Evolutionary conservation across 2,888 invertebrate species (phyloP).

Genomic region (Pyralis farinalis): DNA sequence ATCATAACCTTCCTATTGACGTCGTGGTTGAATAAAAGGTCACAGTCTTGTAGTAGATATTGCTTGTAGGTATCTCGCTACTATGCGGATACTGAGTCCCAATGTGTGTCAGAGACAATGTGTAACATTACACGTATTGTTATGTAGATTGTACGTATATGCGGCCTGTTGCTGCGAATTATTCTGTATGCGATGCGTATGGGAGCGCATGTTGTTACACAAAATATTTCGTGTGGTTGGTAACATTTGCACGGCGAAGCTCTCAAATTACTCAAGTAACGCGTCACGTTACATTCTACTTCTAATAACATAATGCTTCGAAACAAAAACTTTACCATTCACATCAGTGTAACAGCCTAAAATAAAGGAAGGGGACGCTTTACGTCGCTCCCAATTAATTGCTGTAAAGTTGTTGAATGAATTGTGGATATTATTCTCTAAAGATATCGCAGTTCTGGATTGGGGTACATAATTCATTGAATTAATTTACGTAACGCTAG

Average conservation of each 20-base stretch:
- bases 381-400: too few relatives aligned
- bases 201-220: neutral
- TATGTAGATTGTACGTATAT: slow-evolving; percentile 13
- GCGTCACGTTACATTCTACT: neutral
- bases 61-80: too few relatives aligned
- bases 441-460: too few relatives aligned
- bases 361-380: neutral
- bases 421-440: too few relatives aligned
- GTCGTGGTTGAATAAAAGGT: too few relatives aligned
- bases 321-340: neutral
- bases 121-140: slow-evolving; percentile 17
- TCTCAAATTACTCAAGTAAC: neutral
- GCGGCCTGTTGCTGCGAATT: slow-evolving; percentile 10
- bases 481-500: too few relatives aligned
- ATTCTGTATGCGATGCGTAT: slow-evolving; percentile 8
- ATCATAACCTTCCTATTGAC: too few relatives aligned
- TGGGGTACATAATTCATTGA: too few relatives aligned
- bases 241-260: neutral
- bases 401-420: too few relatives aligned
- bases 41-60: too few relatives aligned
- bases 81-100: neutral
- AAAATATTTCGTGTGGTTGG: neutral
- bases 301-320: neutral
- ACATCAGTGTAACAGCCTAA: neutral
- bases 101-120: slow-evolving; percentile 11